Conservation (phyloP, 2,797 vertebrate species). For the Perodicticus potto region DNA sequence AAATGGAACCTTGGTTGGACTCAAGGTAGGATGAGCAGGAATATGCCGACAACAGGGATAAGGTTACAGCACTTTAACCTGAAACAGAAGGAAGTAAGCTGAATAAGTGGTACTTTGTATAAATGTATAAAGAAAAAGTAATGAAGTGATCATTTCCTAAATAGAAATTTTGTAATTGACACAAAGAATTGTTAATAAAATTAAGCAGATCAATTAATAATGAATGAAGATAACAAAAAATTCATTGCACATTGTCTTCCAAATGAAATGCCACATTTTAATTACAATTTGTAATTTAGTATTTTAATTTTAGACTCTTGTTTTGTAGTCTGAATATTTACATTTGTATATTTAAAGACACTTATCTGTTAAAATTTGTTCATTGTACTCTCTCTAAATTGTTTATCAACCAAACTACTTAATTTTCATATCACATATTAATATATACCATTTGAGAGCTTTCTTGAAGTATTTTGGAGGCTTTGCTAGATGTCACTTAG, state of each 20-base stretch:
- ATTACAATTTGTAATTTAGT: not conserved
- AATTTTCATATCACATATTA: not conserved
- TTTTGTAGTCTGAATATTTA: conserved; percentile 8
- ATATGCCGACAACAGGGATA: not conserved
- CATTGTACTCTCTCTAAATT: not conserved
- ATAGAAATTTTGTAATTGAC: not conserved
- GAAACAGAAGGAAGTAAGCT: not conserved
- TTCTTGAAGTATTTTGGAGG: not conserved
- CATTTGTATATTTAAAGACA: not conserved
- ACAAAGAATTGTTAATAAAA: not conserved
- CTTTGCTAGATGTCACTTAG: conserved; percentile 13
- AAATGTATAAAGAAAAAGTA: not conserved
- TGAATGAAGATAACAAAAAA: not conserved
- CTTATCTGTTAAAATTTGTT: not conserved
- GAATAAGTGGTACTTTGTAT: not conserved
- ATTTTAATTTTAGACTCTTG: not conserved
- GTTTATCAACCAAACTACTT: not conserved
- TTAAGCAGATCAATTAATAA: not conserved
- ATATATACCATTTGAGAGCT: not conserved
- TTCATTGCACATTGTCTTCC: not conserved
- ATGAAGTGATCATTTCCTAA: not conserved
- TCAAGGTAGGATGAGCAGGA: not conserved
- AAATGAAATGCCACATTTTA: not conserved
- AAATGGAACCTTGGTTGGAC: not conserved
- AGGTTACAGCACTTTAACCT: not conserved